Base-by-base conservation (phyloP, 2,797 vertebrate species). In the Sebastes matsubarae region DNA sequence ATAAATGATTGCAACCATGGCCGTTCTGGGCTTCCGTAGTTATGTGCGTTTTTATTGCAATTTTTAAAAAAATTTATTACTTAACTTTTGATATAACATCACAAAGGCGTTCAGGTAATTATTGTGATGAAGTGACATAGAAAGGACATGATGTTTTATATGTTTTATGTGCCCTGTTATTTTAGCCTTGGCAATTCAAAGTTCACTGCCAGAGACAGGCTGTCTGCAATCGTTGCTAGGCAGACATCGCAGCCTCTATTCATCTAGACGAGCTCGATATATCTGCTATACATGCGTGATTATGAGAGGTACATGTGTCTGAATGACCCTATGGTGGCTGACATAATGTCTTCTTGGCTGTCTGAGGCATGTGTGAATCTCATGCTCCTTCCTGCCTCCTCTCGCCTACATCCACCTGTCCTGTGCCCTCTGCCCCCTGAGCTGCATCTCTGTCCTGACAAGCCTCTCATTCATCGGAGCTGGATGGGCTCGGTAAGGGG, bases 301-400 rank as follows among this genome's bases (percentile, higher is more conserved):
- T 65, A 82, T 59, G 73, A 68, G 75, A 4, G 30, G 63, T 69
- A 87, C 72, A 78, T 80, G 20, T 65, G 76, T 87, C 75, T 75
- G 50, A 76, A 82, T 46, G 46, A 68, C 77, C 72, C 78, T 9
- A 72, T 32, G 69, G 80, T 55, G 79, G 64, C 79, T 82, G 82
- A 74, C 85, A 89, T 88, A 87, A 90, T 32, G 55, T 87, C 82
- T 81, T 75, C 74, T 72, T 30, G 50, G 76, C 68, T 27, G 77
- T 85, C 83, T 52, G 20, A 67, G 46, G 65, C 89, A 86, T 71
- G 61, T 89, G 90, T 80, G 81, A 82, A 81, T 89, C 79, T 88
- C 75, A 80, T 25, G 13, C 81, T 84, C 67, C 70, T 59, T 73
- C 67, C 25, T 76, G 73, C 65, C 61, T 69, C 81, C 42, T 83